Base-by-base conservation (phyloP, 2,888 invertebrate species). In the Drosophila mercatorum region DNA sequence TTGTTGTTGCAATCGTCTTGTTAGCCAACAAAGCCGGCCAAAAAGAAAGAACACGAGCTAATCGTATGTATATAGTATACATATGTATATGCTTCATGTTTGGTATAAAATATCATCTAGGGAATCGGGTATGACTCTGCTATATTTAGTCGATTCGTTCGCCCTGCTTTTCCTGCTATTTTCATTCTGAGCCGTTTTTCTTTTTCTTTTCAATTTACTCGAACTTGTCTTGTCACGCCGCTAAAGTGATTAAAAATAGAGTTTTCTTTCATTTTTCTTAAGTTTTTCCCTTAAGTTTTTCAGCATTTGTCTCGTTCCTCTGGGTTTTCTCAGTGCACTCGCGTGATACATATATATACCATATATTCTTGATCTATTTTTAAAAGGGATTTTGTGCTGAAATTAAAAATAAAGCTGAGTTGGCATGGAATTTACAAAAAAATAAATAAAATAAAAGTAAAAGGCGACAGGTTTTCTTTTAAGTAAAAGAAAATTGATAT, bases 171-270 rank as follows among this genome's bases (percentile, higher is more conserved):
- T 69, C 66, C 64, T 49, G 73, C 82, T 77, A 69, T 69, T 85
- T 80, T 83, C 81, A 70, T 56, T 78, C 78, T 87, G 86, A 86
- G 75, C 70, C 70, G 59, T 12, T 53, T 53, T 40, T 26, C 10
- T 17, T 81, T 83, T 34, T 51, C 11, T 17, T 34, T 83, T 85
- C 78, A 82, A 52, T 69, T 72, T 56, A 58, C 51, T 70, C 89
- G 89, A 85, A 85, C 85, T 85, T 85, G 85, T 73, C 89, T 85
- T 89, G 85, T 89, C 85, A 85, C 72, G 64, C 58, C 59, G 57
- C 72, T 51, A 72, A 81, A 62, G 62, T 66, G 81, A 70, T 84
- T 87, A 88, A 83, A 84, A 88, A 84, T 84, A 84, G 66, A 84
- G 86, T 88, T 88, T 66, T 34, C 4, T 2, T 44, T 22, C 2